Evolutionary conservation across 1,140 invertebrate species (phyloP).

Genomic region (Brachionus plicatilis): DNA sequence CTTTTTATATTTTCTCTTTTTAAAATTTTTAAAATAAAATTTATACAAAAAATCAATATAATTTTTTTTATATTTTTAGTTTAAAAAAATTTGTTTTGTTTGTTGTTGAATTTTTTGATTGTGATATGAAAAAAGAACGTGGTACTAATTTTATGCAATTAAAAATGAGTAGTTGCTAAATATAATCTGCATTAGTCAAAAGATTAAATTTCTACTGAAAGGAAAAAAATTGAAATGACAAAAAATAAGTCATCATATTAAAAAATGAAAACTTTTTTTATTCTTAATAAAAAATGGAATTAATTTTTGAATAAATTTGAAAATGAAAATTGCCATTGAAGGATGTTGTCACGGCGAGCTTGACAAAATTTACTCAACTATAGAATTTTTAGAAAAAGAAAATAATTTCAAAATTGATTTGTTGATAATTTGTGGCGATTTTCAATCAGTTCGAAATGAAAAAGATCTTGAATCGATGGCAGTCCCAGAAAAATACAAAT

Average conservation of each 20-base stretch:
- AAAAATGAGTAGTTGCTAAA: background rate
- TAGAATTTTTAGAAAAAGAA: slow-evolving; percentile 59
- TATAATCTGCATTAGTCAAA: no score
- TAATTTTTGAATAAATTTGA: slow-evolving; percentile 24
- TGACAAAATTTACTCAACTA: slow-evolving; percentile 82
- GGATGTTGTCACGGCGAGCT: slow-evolving; percentile 96
- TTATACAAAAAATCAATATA: no score
- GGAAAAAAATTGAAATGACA: background rate
- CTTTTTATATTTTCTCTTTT: no score
- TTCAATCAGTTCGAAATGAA: slow-evolving; percentile 66
- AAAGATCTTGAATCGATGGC: slow-evolving; percentile 78
- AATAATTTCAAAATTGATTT: slow-evolving; percentile 66
- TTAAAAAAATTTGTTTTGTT: no score
- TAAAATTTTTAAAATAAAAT: no score
- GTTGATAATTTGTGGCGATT: slow-evolving; percentile 93
- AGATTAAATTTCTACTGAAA: background rate
- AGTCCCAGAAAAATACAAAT: slow-evolving; percentile 80
- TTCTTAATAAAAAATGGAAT: background rate
- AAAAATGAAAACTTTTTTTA: background rate
- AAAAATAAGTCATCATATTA: background rate
- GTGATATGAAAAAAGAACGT: background rate
- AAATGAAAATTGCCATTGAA: slow-evolving; percentile 89
- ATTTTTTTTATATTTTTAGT: no score
- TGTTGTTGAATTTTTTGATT: no score
- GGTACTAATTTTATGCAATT: background rate